Percentiles rank a stretch among this genome's conserved stretches.
phyloP scores from a whole-genome alignment of 2,113 vertebrate genomes.

The Paralichthys olivaceus region DNA sequence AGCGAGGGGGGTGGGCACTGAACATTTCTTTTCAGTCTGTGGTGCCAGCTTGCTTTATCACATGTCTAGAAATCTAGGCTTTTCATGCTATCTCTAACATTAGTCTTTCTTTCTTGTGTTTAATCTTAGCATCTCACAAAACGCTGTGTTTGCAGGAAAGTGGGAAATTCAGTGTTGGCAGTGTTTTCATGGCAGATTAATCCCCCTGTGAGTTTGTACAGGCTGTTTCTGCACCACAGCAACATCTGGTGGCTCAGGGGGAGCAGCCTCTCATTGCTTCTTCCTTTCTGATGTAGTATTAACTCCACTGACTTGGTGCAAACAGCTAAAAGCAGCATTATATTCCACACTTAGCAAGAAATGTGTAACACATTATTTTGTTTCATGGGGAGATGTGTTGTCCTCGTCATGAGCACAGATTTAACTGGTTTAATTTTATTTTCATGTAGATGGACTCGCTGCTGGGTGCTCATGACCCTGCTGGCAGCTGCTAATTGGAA shows the following conservation, averaged over 20 bases:
- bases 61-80: not conserved
- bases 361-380: not conserved
- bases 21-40: not conserved
- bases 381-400: not conserved
- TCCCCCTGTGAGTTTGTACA: not conserved
- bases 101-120: not conserved
- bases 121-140: not conserved
- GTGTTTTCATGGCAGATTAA: constrained; percentile 3
- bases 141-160: not conserved
- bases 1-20: not conserved
- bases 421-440: constrained; percentile 22
- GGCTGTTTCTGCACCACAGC: constrained; percentile 45
- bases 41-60: constrained; percentile 3
- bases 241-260: constrained; percentile 66
- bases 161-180: constrained; percentile 13
- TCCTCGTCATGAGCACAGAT: not conserved
- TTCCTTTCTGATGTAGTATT: constrained; percentile 1
- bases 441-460: constrained; percentile 21
- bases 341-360: not conserved
- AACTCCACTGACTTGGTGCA: not conserved
- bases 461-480: constrained; percentile 45
- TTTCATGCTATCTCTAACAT: not conserved
- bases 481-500: constrained; percentile 72
- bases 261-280: constrained; percentile 10
- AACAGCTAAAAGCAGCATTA: constrained; percentile 3